Conservation (phyloP, 2,113 vertebrate species). For the Crotalus helleri region DNA sequence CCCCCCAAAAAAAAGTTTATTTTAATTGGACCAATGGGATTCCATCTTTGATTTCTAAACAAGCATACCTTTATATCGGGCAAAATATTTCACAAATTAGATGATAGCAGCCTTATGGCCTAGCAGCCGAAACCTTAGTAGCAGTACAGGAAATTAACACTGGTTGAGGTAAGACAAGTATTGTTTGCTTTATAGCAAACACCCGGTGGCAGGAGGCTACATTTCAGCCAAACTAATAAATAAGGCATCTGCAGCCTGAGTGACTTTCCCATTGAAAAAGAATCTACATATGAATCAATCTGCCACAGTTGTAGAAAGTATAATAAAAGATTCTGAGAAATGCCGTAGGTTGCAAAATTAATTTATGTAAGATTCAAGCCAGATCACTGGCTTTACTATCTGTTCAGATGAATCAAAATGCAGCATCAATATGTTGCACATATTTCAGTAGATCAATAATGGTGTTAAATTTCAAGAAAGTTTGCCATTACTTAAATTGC, state of each 20-base stretch:
- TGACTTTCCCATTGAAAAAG: background rate
- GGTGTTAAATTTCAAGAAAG: background rate
- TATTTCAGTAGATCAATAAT: background rate
- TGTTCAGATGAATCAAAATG: background rate
- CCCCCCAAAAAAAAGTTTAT: background rate
- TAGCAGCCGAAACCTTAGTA: background rate
- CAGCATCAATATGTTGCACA: background rate
- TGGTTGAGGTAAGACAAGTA: background rate
- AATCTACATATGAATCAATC: background rate
- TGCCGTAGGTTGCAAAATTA: background rate
- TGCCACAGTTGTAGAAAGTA: background rate
- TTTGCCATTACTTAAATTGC: background rate
- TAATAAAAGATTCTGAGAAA: background rate
- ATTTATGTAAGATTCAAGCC: background rate
- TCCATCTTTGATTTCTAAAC: background rate
- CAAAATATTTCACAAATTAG: slow-evolving; percentile 3
- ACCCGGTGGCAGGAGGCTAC: background rate
- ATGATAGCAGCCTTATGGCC: background rate
- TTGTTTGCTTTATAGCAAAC: background rate
- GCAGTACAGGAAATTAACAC: background rate
- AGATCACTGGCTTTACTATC: background rate
- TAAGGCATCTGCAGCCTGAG: background rate
- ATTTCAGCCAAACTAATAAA: background rate
- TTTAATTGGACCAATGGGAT: background rate
- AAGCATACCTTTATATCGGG: background rate